These are phyloP conservation scores for Cladorhizidae sp. DNA, from an alignment of 37 sponge, comb jelly and placozoan species.

Conservation along the genomic window DNA sequence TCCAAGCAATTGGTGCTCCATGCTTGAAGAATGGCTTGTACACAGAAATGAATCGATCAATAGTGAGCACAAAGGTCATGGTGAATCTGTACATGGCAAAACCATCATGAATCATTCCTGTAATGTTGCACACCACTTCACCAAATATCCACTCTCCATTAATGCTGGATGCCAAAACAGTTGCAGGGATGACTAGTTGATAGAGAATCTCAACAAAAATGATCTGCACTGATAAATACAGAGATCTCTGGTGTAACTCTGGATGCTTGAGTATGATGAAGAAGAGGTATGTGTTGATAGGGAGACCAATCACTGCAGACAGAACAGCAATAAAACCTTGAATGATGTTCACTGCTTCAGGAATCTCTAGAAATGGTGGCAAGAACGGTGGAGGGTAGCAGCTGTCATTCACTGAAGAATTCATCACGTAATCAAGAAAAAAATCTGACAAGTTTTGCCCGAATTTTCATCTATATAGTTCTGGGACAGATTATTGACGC, in stretches of 20 bases:
- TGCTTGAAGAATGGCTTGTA: constrained; percentile 5
- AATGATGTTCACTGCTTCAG: background rate
- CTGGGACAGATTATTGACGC: too few relatives aligned
- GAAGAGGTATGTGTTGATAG: background rate
- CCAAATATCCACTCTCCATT: background rate
- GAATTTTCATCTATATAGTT: too few relatives aligned
- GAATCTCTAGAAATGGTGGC: background rate
- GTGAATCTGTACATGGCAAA: background rate
- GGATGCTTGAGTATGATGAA: background rate
- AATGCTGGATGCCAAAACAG: background rate
- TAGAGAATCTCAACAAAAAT: background rate
- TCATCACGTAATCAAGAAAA: too few relatives aligned
- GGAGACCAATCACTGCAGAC: background rate
- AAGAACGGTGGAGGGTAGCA: background rate
- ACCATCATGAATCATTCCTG: constrained; percentile 2
- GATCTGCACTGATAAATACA: constrained; percentile 15
- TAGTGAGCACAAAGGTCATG: background rate
- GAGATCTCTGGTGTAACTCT: background rate
- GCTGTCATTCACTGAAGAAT: background rate
- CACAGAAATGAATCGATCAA: constrained; percentile 17
- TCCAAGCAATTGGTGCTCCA: too few relatives aligned
- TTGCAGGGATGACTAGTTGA: background rate
- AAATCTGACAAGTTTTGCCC: too few relatives aligned
- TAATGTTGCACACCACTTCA: background rate
- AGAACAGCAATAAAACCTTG: background rate